Conservation (phyloP, 2,113 vertebrate genomes). For the Lophochroa leadbeateri region DNA sequence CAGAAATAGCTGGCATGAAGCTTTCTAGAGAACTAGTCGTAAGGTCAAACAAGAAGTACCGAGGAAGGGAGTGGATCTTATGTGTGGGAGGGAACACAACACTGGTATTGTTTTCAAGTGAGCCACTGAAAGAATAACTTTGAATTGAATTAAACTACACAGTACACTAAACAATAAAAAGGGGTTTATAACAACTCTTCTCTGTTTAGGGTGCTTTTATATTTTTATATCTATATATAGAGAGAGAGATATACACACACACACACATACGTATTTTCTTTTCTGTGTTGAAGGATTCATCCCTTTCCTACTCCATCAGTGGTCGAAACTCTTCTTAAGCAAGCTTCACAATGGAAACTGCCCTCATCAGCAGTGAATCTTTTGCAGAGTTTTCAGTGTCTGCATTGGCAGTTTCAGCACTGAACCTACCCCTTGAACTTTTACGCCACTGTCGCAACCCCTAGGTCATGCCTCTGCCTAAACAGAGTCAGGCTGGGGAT, state of each 20-base stretch:
- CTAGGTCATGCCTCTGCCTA: neutral
- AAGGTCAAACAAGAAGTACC: conserved; percentile 27
- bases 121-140: conserved; percentile 16
- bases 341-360: neutral
- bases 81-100: conserved; percentile 6
- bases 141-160: conserved; percentile 13
- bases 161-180: neutral
- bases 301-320: neutral
- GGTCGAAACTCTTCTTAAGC: neutral
- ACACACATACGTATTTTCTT: fast-evolving
- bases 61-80: conserved; percentile 54
- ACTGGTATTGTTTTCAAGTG: conserved; percentile 43
- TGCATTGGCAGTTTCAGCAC: neutral
- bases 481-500: neutral
- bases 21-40: neutral
- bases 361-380: neutral
- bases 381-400: neutral
- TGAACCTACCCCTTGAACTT: fast-evolving
- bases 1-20: neutral
- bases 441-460: neutral
- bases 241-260: fast-evolving
- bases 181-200: neutral
- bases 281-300: neutral
- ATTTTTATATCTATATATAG: fast-evolving
- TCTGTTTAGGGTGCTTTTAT: neutral